Conservation (phyloP, 2,888 invertebrate species). For the Rutpela maculata region DNA sequence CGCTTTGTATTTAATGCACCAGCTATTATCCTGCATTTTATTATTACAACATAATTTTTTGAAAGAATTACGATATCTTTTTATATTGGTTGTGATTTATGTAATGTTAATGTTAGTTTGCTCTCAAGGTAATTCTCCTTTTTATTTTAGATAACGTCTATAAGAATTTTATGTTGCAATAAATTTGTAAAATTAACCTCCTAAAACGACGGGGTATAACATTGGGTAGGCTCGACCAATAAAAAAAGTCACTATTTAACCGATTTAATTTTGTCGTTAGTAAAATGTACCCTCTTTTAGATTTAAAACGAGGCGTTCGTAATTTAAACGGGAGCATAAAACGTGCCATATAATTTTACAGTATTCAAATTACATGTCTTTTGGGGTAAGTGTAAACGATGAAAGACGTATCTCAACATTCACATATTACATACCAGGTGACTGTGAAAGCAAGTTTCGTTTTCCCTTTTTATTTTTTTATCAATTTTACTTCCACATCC, state of each 20-base stretch:
- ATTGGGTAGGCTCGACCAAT: constrained; percentile 62
- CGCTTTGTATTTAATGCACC: constrained; percentile 7
- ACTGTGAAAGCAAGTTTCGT: not conserved
- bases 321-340: constrained; percentile 69
- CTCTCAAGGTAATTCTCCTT: constrained; percentile 52
- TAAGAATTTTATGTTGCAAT: constrained; percentile 62
- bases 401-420: not conserved
- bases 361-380: constrained; percentile 55
- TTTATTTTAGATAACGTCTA: constrained; percentile 60
- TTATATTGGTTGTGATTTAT: constrained; percentile 55
- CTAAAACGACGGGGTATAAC: constrained; percentile 62
- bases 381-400: constrained; percentile 47
- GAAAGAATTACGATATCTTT: constrained; percentile 49
- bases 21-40: constrained; percentile 33
- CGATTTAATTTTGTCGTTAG: constrained; percentile 69
- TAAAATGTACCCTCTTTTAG: constrained; percentile 58
- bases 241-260: constrained; percentile 67
- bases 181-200: constrained; percentile 66
- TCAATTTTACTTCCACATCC: too few relatives aligned
- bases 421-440: not conserved
- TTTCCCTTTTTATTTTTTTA: too few relatives aligned
- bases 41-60: constrained; percentile 36
- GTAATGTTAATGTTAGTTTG: constrained; percentile 45
- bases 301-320: constrained; percentile 62
- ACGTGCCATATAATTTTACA: constrained; percentile 62